Base-by-base conservation (phyloP, 2,888 invertebrate species). In the Unio delphinus region DNA sequence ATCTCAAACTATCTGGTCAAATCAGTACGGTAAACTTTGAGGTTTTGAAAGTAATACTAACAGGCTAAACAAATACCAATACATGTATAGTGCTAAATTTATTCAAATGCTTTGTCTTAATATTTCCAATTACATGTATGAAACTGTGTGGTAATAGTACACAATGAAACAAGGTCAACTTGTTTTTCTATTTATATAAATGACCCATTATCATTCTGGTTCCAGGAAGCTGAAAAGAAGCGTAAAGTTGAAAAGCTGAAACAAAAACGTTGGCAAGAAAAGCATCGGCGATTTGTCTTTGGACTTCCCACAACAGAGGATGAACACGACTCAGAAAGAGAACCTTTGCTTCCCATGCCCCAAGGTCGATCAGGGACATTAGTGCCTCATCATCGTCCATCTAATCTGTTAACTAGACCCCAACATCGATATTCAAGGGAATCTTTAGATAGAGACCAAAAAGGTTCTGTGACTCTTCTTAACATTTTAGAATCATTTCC, bases 261-360 rank as follows among this genome's bases (percentile, higher is more conserved):
- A 67, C 86, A 87, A 74, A 83, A 83, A 68, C 69, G 85, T 54
- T 87, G 86, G 86, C 86, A 87, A 65, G 86, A 87, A 71, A 86
- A 86, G 64, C 86, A 87, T 68, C 75, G 86, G 57, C 80, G 83
- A 18, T 82, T 83, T 68, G 81, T 86, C 69, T 83, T 85, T 67
- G 85, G 86, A 8, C 74, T 79, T 20, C 74, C 76, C 20, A 75
- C 72, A 28, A 83, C 80, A 56, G 78, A 81, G 20, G 82, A 80
- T 23, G 82, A 85, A 26, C 75, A 72, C 30, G 76, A 81, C 34
- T 72, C 71, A 45, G 81, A 83, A 28, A 65, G 80, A 3, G 80
- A 82, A 61, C 81, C 80, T 1, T 59, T 84, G 23, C 70, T 82
- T 11, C 76, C 74, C 17, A 69, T 69, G 20, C 73, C 79, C 11